Base-by-base conservation (phyloP, 2,888 invertebrate genomes). In the Furcula furcula region DNA sequence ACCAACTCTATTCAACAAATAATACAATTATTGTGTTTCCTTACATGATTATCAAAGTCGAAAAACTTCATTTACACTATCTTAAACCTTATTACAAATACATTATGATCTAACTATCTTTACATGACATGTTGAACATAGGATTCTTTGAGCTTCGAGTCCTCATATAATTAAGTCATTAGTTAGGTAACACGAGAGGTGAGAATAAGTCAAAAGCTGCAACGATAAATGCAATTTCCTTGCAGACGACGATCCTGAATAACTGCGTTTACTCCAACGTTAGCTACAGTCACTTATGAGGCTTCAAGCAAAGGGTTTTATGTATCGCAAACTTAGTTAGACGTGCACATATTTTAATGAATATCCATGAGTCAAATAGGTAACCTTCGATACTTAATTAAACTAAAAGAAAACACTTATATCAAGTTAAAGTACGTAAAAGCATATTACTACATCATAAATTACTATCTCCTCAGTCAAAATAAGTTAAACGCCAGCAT, bases 221-320 rank as follows among this genome's bases (percentile, higher is more conserved):
- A 66, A 55, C 72, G 67, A 79, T 77, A 70, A 80, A 78, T 76
- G 72, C 73, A 76, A 79, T 79, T 79, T 77, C 66, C 70, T 65
- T 54, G 44, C 50, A 65, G 64, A 67, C 58, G 61, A 53, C 49
- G 62, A 65, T 68, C 60, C 67, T 70, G 64, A 65, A 63, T 72
- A 67, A 65, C 55, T 68, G 54, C 61, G 70, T 65, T 70, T 66
- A 63, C 57, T 50, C 65, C 41, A 38, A 38, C 37, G 46, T 54
- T 50, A 33, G 50, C 49, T 50, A 52, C 45, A 40, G 40, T 39
- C 36, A 36, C 42, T 50, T 46, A 32, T 31, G 28, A 34, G 62
- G 56, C 58, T 62, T 58, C 59, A 37, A 41, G 54, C 55, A 55
- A 57, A 54, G 57, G 36, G 39, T 25, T 34, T 45, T 39, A 42